A percentile compares a stretch with the other conserved stretches of the same genome.
Conservation (phyloP, 2,113 vertebrate genomes). For the Gallinago media region DNA sequence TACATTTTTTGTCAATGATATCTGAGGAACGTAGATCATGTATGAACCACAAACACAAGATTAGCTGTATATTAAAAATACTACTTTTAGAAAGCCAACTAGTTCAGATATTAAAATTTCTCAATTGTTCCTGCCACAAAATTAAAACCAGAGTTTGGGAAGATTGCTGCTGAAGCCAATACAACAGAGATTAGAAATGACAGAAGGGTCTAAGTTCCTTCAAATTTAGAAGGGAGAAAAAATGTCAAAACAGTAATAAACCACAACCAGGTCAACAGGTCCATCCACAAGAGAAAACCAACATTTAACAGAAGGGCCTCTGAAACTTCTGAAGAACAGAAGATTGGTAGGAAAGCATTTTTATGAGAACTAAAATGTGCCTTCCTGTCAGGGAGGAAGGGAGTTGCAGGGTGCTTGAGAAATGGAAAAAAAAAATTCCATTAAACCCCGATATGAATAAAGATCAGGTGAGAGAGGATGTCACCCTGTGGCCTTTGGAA, state of each 20-base stretch:
- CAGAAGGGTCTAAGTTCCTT: conserved; percentile 59
- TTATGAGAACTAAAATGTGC: conserved; percentile 80
- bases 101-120: conserved; percentile 37
- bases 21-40: background rate
- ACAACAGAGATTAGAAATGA: conserved; percentile 57
- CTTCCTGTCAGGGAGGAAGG: conserved; percentile 85
- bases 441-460: conserved; percentile 80
- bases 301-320: conserved; percentile 67
- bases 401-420: conserved; percentile 81
- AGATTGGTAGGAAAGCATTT: conserved; percentile 73
- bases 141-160: conserved; percentile 60
- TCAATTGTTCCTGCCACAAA: conserved; percentile 32
- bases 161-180: conserved; percentile 66
- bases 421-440: conserved; percentile 71
- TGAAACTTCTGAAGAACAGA: conserved; percentile 78
- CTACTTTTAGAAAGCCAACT: conserved; percentile 63
- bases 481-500: conserved; percentile 81
- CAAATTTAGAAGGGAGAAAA: conserved; percentile 68
- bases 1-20: conserved; percentile 14
- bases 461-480: conserved; percentile 83
- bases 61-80: conserved; percentile 54
- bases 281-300: conserved; percentile 59
- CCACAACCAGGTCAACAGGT: conserved; percentile 68
- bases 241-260: conserved; percentile 71
- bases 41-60: conserved; percentile 37